These are phyloP conservation scores for Delphinus delphis DNA, from an alignment of 2,113 vertebrate species.

Conservation along the genomic window DNA sequence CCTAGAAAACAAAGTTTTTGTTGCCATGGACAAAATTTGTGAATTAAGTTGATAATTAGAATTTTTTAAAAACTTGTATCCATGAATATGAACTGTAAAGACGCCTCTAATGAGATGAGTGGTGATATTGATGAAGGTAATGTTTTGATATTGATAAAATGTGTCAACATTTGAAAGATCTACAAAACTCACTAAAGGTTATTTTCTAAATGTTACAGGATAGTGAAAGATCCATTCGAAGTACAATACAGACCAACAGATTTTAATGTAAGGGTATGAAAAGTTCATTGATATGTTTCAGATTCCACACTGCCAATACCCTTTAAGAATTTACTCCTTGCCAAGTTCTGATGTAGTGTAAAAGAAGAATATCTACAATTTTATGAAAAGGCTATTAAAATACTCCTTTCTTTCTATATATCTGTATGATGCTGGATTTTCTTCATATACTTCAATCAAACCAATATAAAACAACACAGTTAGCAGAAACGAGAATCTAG, in stretches of 20 bases:
- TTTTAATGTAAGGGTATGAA: not conserved
- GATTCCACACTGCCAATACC: no score
- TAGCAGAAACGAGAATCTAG: not conserved
- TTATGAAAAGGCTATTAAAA: no score
- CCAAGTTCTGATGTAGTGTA: no score
- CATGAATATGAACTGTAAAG: not conserved
- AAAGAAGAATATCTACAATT: no score
- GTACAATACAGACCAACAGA: not conserved
- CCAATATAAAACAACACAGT: not conserved
- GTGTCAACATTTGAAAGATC: not conserved
- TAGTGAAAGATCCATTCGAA: not conserved
- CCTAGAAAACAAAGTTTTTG: not conserved
- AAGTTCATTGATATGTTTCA: not conserved
- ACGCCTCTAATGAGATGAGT: not conserved
- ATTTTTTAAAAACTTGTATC: not conserved
- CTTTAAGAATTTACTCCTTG: no score
- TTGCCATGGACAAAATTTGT: not conserved
- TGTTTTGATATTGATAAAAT: not conserved
- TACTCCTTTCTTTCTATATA: no score
- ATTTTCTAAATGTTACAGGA: conserved; percentile 32
- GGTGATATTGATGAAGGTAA: not conserved
- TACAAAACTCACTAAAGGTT: not conserved
- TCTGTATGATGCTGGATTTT: no score
- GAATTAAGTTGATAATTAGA: not conserved
- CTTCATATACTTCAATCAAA: not conserved